Percentiles rank a stretch among this genome's conserved stretches.
These are phyloP conservation scores for Formica exsecta DNA, from an alignment of 1,140 invertebrate species.

Conservation along the genomic window DNA sequence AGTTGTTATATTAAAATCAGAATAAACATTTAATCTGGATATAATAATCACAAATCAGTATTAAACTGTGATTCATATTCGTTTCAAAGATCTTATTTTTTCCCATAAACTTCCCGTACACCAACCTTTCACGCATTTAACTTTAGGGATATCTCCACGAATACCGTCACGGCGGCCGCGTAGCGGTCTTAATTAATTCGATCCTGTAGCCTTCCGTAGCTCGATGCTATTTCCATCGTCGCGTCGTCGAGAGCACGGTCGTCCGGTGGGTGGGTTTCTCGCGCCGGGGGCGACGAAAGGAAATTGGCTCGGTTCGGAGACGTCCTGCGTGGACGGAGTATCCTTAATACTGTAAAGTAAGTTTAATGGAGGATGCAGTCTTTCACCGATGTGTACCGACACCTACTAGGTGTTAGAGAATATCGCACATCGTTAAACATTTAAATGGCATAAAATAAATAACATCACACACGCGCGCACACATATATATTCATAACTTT, in stretches of 20 bases:
- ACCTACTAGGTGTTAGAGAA: conserved; percentile 9
- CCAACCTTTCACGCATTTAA: background rate
- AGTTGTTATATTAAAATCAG: background rate
- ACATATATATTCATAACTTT: too few species aligned
- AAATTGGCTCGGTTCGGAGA: conserved; percentile 66
- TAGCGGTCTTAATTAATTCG: conserved; percentile 58
- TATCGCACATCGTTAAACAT: conserved; percentile 11
- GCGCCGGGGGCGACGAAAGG: conserved; percentile 49
- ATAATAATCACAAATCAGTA: background rate
- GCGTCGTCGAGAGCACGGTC: conserved; percentile 21
- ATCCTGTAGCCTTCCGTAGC: conserved; percentile 67
- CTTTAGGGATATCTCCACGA: conserved; percentile 32
- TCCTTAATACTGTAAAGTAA: conserved; percentile 61
- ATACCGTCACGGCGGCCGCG: conserved; percentile 2
- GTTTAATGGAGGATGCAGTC: conserved; percentile 35
- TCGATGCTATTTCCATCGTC: conserved; percentile 61
- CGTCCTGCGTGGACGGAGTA: conserved; percentile 41
- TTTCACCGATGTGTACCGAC: background rate
- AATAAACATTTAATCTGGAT: background rate
- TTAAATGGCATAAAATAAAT: conserved; percentile 32
- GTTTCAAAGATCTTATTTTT: background rate
- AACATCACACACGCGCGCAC: background rate
- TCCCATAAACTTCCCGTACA: background rate
- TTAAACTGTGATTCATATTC: background rate
- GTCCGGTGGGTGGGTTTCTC: background rate